Base-by-base conservation (phyloP, 2,797 vertebrate species). In the Enteromius viviparus region DNA sequence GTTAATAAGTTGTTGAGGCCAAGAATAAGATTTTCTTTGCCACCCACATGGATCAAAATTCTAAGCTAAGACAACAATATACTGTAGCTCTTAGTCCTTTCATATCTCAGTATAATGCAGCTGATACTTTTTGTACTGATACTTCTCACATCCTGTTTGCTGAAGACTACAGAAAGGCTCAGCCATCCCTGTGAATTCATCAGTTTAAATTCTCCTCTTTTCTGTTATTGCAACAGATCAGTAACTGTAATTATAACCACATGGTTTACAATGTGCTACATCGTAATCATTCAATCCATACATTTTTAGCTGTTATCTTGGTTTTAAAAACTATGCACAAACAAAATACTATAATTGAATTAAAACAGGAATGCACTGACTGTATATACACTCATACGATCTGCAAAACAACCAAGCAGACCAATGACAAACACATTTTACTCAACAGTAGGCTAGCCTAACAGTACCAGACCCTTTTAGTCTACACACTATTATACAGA, bases 81-180 rank as follows among this genome's bases (percentile, higher is more conserved):
- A 15, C n/a, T n/a, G n/a, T n/a, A n/a, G 85, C 82, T 84, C 87
- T 84, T 76, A 89, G 90, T n/a, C 83, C 81, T 85, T 88, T 92
- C 88, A 91, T 87, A 91, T 92, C 88, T 90, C 84, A 84, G 88
- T 91, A 85, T 89, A 82, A 90, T 87, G 76, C 83, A 86, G 85
- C 87, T 86, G 89, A 53, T 91, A 89, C 90, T 91, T 89, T 89
- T 88, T 86, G 82, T 88, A 90, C 87, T 40, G 37, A 40, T 40
- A 40, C 37, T 40, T 40, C 91, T 94, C 88, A 93, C 94, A 92
- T 94, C 93, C 92, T 93, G 90, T 89, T 90, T 86, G 87, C 86
- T 82, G 85, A 40, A 42, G 12, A 29, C 74, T 87, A 89, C 88
- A 93, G 90, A 76, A 92, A 91, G 91, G 88, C 85, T 49, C 82